A percentile compares a stretch with the other conserved stretches of the same genome.
phyloP scores from a whole-genome alignment of 2,888 invertebrate species.

The Acanthosepion pharaonis region DNA sequence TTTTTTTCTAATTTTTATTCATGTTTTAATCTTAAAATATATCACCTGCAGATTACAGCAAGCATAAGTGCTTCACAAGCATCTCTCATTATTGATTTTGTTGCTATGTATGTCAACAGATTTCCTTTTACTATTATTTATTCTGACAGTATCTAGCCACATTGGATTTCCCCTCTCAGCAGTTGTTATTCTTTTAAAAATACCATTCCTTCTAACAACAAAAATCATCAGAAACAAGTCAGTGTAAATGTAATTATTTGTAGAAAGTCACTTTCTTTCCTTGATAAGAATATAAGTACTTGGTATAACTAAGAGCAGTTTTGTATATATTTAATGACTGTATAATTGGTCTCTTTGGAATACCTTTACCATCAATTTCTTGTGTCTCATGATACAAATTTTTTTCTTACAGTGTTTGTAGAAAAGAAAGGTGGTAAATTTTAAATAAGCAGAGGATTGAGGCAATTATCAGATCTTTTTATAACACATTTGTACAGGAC shows the following conservation, averaged over 20 bases:
- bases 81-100: not conserved
- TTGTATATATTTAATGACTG: too few relatives aligned
- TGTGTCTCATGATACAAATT: too few relatives aligned
- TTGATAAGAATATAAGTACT: not conserved
- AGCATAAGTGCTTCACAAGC: not conserved
- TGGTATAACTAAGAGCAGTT: not conserved
- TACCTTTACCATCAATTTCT: too few relatives aligned
- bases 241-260: not conserved
- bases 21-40: not conserved
- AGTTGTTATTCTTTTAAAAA: not conserved
- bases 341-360: too few relatives aligned
- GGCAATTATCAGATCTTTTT: too few relatives aligned
- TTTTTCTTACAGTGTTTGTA: too few relatives aligned
- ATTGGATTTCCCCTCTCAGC: not conserved
- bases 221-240: too few relatives aligned
- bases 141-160: not conserved
- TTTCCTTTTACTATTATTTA: not conserved
- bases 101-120: not conserved
- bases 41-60: not conserved
- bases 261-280: not conserved
- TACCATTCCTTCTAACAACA: not conserved
- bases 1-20: not conserved
- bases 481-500: too few relatives aligned
- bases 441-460: too few relatives aligned
- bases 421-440: too few relatives aligned